Conservation (phyloP, 2,113 vertebrate genomes). For the Fukomys damarensis region DNA sequence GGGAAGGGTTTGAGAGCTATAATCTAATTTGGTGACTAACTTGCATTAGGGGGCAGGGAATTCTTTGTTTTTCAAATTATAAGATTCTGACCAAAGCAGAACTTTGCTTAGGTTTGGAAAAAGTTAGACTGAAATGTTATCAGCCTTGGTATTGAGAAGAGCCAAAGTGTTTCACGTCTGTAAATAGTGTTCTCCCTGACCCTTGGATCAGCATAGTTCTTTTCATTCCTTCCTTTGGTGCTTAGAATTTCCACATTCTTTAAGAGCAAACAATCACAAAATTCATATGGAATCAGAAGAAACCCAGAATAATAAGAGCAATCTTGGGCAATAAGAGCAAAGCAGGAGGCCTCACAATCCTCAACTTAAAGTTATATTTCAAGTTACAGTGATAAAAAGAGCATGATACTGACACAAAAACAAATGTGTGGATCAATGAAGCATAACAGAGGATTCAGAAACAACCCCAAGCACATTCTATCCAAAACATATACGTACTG, state of each 20-base stretch:
- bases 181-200: background rate
- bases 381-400: background rate
- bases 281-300: background rate
- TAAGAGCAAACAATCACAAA: background rate
- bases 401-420: background rate
- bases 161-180: background rate
- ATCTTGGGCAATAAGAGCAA: background rate
- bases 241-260: background rate
- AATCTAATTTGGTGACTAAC: background rate
- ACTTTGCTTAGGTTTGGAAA: background rate
- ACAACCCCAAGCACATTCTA: background rate
- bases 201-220: background rate
- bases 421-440: background rate
- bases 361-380: background rate
- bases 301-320: background rate
- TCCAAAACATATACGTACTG: background rate
- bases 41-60: background rate
- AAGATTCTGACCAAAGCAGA: background rate
- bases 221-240: background rate
- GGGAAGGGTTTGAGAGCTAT: background rate
- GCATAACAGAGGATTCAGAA: background rate
- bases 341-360: background rate
- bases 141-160: background rate
- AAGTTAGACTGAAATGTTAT: background rate
- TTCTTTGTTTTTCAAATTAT: constrained; percentile 33